Base-by-base conservation (phyloP, 2,888 invertebrate genomes). In the Eristalis tenax region DNA sequence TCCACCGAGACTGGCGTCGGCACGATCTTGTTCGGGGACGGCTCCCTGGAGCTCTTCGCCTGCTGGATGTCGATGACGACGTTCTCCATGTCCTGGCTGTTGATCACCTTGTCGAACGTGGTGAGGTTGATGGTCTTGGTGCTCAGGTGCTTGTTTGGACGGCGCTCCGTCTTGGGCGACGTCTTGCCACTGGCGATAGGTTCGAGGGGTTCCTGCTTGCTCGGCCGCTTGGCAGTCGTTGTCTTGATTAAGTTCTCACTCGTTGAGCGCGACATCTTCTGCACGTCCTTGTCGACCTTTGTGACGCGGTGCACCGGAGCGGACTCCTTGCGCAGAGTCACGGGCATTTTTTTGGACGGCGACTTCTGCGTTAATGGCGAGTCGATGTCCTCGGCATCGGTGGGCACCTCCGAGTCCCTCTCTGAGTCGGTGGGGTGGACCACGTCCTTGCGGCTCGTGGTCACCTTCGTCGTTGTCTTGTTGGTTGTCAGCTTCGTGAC, bases 21-120 rank as follows among this genome's bases (percentile, higher is more conserved):
- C 89, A 95, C 95, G 76, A 96, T 94, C 83, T 95, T 94, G 90
- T 96, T 96, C 0, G 96, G 96, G 4, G 96, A 96, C 69, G 96
- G 95, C 91, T 96, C 96, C 22, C 96, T 93, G 0, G 96, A 96
- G 68, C 96, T 96, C 92, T 95, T 96, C 0, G 96, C 96, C 91
- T 95, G 95, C 91, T 95, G 95, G 65, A 96, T 94, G 91, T 96
- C 95, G 79, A 96, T 95, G 38, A 96, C 94, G n/a, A 96, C 92
- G 89, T 95, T 95, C 90, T 95, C 94, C 88, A 94, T 93, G 22
- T 92, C 93, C 32, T 94, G 93, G 26, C 94, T 94, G 79, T 94
- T 94, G 28, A 94, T 91, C 15, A 94, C 92, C 61, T 94, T 94
- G 70, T 92, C 92, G 83, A 90, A 93, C 89, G 90, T 91, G 89